Evolutionary conservation across 2,113 vertebrate species (phyloP), one percentile per base, ranked within the genome.

Genomic region (Indicator indicator): DNA sequence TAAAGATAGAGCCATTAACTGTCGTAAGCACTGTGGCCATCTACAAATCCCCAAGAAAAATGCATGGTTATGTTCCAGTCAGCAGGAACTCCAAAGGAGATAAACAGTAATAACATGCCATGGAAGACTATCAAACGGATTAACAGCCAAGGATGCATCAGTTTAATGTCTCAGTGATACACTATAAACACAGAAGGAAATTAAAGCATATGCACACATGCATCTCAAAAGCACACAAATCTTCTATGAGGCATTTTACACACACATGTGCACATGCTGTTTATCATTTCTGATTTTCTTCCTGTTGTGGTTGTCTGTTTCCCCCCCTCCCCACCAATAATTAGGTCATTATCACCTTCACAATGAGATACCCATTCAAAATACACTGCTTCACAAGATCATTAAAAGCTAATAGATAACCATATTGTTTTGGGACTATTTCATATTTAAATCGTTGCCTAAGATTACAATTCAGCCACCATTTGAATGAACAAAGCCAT

Each of bases 371-470:
- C 1, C 52, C 56, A 71, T 74, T 93, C 79, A 71, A 91, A 91
- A 94, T 6, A 21, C 52, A 60, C 23, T 64, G 68, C 52, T 83
- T 80, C 65, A 77, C 38, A 36, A 77, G 70, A 83, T 48, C 85
- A 86, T 77, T 58, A 86, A 88, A 89, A 94, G 23, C 42, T 74
- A 93, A 83, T 60, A 91, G 87, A 83, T 56, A 83, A 83, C 62
- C 44, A 7, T n/a, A 89, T 60, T 86, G 73, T 58, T 95, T 88
- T 4, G 6, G 38, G 38, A 91, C 72, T 56, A 68, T 36, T 95
- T 89, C 55, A 83, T 85, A 92, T 89, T 95, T 91, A 91, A 97
- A 95, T 86, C 44, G 64, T 38, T 24, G 24, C 58, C 27, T 28
- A 56, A 84, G 36, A 83, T 62, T 32, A 88, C 75, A 92, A 88